Evolutionary conservation across 2,113 vertebrate genomes (phyloP).

Genomic region (Carassius gibelio): DNA sequence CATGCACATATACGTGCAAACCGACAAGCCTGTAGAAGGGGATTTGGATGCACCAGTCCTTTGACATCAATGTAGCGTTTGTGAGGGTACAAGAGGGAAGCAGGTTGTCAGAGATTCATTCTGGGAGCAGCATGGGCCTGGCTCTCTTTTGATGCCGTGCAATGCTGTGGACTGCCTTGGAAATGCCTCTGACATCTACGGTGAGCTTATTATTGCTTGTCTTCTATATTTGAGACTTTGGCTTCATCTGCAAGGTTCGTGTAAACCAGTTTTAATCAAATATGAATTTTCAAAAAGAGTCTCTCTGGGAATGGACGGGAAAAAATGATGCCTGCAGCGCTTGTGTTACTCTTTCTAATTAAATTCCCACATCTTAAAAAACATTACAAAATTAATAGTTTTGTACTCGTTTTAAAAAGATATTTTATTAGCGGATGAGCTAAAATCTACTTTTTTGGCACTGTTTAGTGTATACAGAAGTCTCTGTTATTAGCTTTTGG

Average conservation of each 20-base stretch:
- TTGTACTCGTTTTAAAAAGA: background rate
- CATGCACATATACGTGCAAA: background rate
- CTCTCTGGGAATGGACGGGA: background rate
- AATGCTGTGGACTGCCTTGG: constrained; percentile 46
- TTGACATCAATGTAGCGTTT: constrained; percentile 38
- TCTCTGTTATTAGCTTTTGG: background rate
- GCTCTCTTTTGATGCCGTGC: constrained; percentile 43
- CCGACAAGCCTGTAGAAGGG: constrained; percentile 5
- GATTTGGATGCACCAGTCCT: constrained; percentile 23
- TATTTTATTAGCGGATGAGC: background rate
- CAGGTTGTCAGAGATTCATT: constrained; percentile 23
- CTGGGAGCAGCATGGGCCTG: constrained; percentile 16
- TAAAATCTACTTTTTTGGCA: background rate
- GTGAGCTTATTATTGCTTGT: constrained; percentile 38
- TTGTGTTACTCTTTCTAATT: background rate
- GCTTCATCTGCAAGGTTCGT: background rate
- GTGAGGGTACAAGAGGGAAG: constrained; percentile 19
- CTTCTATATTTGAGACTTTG: constrained; percentile 1
- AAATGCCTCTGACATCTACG: constrained; percentile 54
- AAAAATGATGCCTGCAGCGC: background rate
- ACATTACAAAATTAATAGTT: background rate
- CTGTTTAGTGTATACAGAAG: background rate
- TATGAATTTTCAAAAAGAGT: background rate
- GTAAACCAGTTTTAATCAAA: background rate
- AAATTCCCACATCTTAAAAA: background rate